Conservation (phyloP, 2,888 invertebrate genomes). For the Cyclophora punctaria region DNA sequence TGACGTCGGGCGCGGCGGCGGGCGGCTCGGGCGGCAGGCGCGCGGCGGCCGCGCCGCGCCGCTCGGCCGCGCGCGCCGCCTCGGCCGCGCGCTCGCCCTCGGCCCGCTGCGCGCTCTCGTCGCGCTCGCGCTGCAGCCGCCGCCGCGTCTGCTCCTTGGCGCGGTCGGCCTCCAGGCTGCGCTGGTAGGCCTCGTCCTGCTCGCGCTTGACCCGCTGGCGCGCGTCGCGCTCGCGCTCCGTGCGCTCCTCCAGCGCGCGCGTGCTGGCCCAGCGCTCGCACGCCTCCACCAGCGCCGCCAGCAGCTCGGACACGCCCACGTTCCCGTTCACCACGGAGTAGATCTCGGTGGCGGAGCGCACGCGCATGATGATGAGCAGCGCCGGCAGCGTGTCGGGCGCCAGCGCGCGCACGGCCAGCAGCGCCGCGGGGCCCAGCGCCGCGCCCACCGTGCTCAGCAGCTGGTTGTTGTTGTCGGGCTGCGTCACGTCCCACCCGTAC, state of each 20-base stretch:
- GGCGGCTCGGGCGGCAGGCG: conserved; percentile 81
- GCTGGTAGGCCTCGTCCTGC: conserved; percentile 95
- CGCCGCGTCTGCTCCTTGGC: conserved; percentile 81
- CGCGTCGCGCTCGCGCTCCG: conserved; percentile 92
- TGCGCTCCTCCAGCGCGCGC: conserved; percentile 82
- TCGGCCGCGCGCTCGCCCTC: conserved; percentile 83
- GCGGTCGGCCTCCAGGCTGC: conserved; percentile 89
- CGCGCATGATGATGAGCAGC: conserved; percentile 90
- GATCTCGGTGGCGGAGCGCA: conserved; percentile 91
- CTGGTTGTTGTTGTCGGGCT: conserved; percentile 87
- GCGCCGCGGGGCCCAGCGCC: conserved; percentile 87
- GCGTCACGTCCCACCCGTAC: conserved; percentile 98
- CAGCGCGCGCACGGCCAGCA: conserved; percentile 88
- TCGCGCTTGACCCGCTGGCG: conserved; percentile 92
- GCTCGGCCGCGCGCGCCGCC: conserved; percentile 81
- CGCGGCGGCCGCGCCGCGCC: conserved; percentile 72
- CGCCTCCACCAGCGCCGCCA: conserved; percentile 90
- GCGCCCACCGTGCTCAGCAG: conserved; percentile 84
- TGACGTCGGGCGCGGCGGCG: conserved; percentile 72
- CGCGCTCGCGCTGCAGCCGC: conserved; percentile 77
- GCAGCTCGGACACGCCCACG: conserved; percentile 90
- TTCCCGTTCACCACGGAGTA: conserved; percentile 92
- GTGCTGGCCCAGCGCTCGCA: conserved; percentile 90
- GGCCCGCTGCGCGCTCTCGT: conserved; percentile 77
- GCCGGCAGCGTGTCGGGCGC: conserved; percentile 91